phyloP scores from a whole-genome alignment of 1,140 invertebrate species.

The Venturia canescens region DNA sequence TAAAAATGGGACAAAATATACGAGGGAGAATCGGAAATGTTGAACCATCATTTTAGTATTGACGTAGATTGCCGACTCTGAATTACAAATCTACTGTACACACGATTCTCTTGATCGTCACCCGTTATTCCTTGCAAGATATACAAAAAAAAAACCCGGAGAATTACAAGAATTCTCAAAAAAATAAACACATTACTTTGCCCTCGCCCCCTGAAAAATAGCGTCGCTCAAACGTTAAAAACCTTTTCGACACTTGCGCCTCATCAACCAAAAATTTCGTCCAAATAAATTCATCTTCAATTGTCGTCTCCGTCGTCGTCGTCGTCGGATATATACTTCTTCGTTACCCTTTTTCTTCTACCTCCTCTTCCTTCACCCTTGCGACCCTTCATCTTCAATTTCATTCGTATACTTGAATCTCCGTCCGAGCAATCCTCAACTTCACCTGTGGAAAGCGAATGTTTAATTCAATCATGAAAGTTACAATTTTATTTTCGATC shows the following conservation, averaged over 20 bases:
- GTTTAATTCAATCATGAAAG: background rate
- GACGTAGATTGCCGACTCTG: no score
- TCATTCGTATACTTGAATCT: conserved; percentile 81
- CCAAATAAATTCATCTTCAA: conserved; percentile 54
- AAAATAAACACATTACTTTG: background rate
- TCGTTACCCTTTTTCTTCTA: conserved; percentile 81
- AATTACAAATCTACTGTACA: background rate
- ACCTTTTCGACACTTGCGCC: no score
- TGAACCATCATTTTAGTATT: background rate
- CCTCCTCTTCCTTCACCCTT: conserved; percentile 72
- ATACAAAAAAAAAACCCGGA: background rate
- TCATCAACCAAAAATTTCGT: background rate
- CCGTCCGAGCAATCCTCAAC: conserved; percentile 77
- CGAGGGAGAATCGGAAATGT: background rate
- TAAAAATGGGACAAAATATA: background rate
- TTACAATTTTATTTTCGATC: background rate
- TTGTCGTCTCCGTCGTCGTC: conserved; percentile 82
- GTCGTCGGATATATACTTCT: conserved; percentile 86
- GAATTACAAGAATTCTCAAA: background rate
- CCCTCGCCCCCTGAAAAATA: background rate
- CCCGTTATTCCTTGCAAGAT: background rate
- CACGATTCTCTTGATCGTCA: background rate
- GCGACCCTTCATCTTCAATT: conserved; percentile 82
- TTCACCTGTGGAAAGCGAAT: conserved; percentile 61
- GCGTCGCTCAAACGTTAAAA: no score